These are phyloP conservation scores for Solenopsis invicta DNA, from an alignment of 1,140 invertebrate species.

Conservation along the genomic window DNA sequence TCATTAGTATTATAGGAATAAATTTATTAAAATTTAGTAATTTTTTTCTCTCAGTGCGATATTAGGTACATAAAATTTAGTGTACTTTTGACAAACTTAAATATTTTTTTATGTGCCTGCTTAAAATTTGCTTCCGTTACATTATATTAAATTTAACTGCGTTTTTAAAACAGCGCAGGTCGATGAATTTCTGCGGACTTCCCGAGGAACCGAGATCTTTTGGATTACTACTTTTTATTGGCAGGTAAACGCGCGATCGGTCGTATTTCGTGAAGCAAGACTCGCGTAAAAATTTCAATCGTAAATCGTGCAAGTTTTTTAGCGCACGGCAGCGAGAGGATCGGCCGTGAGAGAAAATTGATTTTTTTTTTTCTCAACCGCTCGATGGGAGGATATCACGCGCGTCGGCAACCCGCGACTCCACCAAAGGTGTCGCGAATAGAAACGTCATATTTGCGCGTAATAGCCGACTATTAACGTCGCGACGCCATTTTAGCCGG, in stretches of 20 bases:
- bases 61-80: too few relatives aligned
- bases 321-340: conserved; percentile 2
- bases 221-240: conserved; percentile 28
- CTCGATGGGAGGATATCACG: not conserved
- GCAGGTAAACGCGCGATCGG: not conserved
- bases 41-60: too few relatives aligned
- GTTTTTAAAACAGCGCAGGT: not conserved
- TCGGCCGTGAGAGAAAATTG: conserved; percentile 40
- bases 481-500: conserved; percentile 84
- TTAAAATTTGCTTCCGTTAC: too few relatives aligned
- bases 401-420: conserved; percentile 6
- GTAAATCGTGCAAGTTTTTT: conserved; percentile 24
- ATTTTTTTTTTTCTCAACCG: conserved; percentile 22
- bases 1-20: too few relatives aligned
- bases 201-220: not conserved
- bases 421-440: conserved; percentile 69
- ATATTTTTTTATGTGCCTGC: too few relatives aligned
- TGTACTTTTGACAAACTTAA: too few relatives aligned
- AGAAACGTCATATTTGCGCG: conserved; percentile 81
- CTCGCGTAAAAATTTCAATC: not conserved
- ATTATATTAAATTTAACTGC: too few relatives aligned
- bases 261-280: conserved; percentile 5
- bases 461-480: conserved; percentile 76
- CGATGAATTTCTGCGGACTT: conserved; percentile 43
- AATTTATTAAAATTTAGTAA: too few relatives aligned